Base-by-base conservation (phyloP, 2,113 vertebrate genomes). In the Tragelaphus buxtoni region DNA sequence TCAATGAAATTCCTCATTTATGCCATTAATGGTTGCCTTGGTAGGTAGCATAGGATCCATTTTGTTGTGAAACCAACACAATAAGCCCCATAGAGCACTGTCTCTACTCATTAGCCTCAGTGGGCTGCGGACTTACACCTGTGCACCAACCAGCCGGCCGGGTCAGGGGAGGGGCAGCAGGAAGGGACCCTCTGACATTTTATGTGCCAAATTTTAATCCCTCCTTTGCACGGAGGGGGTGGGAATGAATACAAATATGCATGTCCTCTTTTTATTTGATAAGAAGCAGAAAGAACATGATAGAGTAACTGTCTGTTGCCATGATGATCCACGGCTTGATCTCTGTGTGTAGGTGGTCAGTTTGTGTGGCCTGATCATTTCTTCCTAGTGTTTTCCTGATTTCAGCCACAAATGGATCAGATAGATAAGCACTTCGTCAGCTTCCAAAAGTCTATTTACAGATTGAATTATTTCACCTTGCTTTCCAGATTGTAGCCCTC, bases 341-440 rank as follows among this genome's bases (percentile, higher is more conserved):
- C 32, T 60, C 28, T 84, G 86, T 90, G 51, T 14, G 1, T 60
- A 72, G 88, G 55, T 65, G 89, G 65, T 56, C 88, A 45, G 24
- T 86, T 80, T 86, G 22, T 92, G 49, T 82, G 91, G 63, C 47
- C 84, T 60, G 28, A 60, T 77, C 9, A 47, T 83, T 96, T 92
- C 91, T 89, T 94, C 77, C 42, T 42, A 90, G 8, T 45, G 30
- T 76, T 88, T 86, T 96, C 86, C 32, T 92, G 35, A 87, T 93
- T 85, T 58, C 22, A 32, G 20, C 77, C 79, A 55, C 51, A 88
- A 86, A 89, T 84, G 32, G 13, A n/a, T 84, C 47, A 77, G 76
- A 90, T 24, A 81, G 56, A 16, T 56, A 85, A 61, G 45, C 9
- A 20, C 17, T 60, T 51, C 61, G 10, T 74, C 10, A 77, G 16